Conservation (phyloP, 2,888 invertebrate genomes). For the Campoletis raptor region DNA sequence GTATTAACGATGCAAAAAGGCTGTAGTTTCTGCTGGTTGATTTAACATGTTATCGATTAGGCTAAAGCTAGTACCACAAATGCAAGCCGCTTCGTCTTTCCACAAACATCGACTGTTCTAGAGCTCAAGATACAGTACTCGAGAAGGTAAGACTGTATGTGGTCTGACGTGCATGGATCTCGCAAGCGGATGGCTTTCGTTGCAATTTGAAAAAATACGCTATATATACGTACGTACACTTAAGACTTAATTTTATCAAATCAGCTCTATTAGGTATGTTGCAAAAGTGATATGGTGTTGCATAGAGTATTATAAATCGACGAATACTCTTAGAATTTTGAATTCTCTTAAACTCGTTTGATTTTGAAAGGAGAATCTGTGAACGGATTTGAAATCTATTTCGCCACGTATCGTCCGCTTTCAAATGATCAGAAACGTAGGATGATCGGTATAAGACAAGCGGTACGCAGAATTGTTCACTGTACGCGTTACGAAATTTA, state of each 20-base stretch:
- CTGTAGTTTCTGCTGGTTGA: conserved; percentile 36
- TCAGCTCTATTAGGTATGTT: no score
- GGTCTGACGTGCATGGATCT: not conserved
- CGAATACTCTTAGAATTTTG: not conserved
- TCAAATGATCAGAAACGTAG: conserved; percentile 28
- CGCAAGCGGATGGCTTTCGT: not conserved
- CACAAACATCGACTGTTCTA: conserved; percentile 23
- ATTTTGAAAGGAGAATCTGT: conserved; percentile 18
- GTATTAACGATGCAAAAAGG: conserved; percentile 46
- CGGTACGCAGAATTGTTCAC: not conserved
- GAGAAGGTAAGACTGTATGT: not conserved
- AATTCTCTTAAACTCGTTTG: not conserved
- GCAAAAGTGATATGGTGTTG: no score
- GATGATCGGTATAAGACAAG: conserved; percentile 28
- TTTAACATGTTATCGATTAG: conserved; percentile 59
- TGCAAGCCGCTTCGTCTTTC: not conserved
- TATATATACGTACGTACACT: not conserved
- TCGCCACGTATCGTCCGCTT: not conserved
- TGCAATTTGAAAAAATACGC: not conserved
- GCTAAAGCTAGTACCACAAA: conserved; percentile 7
- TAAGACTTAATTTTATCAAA: not conserved
- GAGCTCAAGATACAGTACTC: not conserved
- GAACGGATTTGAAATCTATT: not conserved
- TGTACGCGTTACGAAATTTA: conserved; percentile 62
- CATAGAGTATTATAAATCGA: not conserved